Evolutionary conservation across 2,888 invertebrate species (phyloP), one percentile per base, ranked within the genome.

Genomic region (Emmelina monodactyla): DNA sequence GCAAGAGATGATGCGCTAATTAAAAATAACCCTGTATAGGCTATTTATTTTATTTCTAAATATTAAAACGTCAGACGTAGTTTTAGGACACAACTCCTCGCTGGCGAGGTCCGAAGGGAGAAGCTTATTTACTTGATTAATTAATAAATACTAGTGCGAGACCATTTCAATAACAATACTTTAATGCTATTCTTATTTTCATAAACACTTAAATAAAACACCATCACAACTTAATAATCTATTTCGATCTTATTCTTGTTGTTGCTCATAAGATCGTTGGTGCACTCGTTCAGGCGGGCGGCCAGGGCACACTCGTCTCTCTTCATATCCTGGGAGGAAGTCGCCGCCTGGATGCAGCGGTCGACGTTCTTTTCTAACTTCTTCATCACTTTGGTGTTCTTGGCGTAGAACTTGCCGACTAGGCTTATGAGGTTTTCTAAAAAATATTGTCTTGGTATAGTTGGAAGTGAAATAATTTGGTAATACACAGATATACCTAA

Each of bases 321-420:
- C 9, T 19, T 19, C 19, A 19, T 19, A 19, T 19, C 9, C 5
- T 9, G 50, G 25, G 47, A 48, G 3, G 44, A 53, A 0, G 51
- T 53, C 37, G 70, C 73, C 32, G 47, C 47, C 38, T 66, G 68
- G 5, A 78, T 61, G 37, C 78, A 79, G 1, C 63, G 62, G 42
- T 78, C 75, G 19, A 76, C 32, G 33, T 71, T 67, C 37, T 64
- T 72, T 9, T 73, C 69, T 15, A 79, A 39, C 38, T 78, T 78
- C 46, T 78, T 78, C 59, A 79, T 63, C 11, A 76, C 38, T 33
- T 59, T 64, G 1, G 63, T 62, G 25, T 79, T 71, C 41, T 76
- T 76, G 0, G 63, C 59, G 43, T 67, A 78, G 43, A 79, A 79
- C 43, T 75, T 79, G 34, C 57, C 61, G 3, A 79, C 64, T 14